Conservation (phyloP, 1,140 invertebrate genomes). For the Phthorimaea operculella region DNA sequence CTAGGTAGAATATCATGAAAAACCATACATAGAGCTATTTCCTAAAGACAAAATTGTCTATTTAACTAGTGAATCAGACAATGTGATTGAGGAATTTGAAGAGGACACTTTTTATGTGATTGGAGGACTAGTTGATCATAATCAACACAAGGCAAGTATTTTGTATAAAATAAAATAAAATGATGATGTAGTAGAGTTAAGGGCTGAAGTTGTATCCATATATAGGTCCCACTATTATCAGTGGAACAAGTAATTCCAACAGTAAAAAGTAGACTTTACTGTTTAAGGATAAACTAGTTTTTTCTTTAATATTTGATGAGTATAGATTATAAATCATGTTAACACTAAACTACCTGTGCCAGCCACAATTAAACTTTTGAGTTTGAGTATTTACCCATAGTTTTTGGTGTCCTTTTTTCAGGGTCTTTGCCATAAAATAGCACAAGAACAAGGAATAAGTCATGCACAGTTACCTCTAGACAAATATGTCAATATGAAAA, state of each 20-base stretch:
- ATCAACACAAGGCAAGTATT: slow-evolving; percentile 79
- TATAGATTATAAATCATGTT: no score
- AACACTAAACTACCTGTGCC: no score
- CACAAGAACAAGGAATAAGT: slow-evolving; percentile 78
- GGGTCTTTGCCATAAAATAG: slow-evolving; percentile 88
- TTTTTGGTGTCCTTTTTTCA: slow-evolving; percentile 50
- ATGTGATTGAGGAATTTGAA: slow-evolving; percentile 82
- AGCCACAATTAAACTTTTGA: no score
- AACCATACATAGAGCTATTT: slow-evolving; percentile 78
- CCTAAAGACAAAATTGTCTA: slow-evolving; percentile 86
- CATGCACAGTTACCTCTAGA: slow-evolving; percentile 92
- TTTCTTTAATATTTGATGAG: no score
- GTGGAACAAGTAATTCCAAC: no score
- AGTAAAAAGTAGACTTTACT: no score
- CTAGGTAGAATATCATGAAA: slow-evolving; percentile 77
- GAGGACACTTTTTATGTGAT: slow-evolving; percentile 90
- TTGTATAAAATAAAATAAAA: neutral
- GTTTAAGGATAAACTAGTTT: no score
- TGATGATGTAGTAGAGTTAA: no score
- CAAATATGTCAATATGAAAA: slow-evolving; percentile 92
- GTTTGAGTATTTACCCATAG: no score
- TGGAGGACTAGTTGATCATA: slow-evolving; percentile 97
- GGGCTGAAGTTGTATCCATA: no score
- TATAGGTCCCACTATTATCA: no score
- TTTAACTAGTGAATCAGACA: slow-evolving; percentile 94